These are phyloP conservation scores for Leptopilina clavipes DNA, from an alignment of 1,140 invertebrate genomes.

Conservation along the genomic window DNA sequence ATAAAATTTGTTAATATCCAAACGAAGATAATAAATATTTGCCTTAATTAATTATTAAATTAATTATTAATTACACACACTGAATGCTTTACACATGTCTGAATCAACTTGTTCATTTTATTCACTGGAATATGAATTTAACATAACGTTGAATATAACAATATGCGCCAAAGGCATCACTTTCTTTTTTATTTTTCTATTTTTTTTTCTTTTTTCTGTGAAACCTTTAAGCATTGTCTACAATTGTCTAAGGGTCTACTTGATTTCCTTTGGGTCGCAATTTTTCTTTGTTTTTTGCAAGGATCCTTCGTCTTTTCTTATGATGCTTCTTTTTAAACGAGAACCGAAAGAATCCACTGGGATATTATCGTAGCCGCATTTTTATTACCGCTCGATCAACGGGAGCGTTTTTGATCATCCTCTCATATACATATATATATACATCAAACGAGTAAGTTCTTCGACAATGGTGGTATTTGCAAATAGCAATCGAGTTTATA, in stretches of 20 bases:
- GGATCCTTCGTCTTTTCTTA: conserved; percentile 34
- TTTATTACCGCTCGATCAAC: conserved; percentile 10
- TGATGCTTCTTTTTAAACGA: conserved; percentile 24
- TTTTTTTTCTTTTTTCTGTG: conserved; percentile 31
- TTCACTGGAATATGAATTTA: conserved; percentile 35
- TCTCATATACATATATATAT: conserved; percentile 26
- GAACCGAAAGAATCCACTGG: conserved; percentile 14
- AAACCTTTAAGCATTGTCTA: conserved; percentile 43
- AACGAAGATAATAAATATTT: too few relatives aligned
- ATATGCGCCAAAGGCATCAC: conserved; percentile 34
- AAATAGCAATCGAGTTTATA: conserved; percentile 37
- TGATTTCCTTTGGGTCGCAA: conserved; percentile 50
- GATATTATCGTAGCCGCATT: conserved; percentile 4
- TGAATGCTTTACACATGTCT: too few relatives aligned
- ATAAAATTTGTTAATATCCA: too few relatives aligned
- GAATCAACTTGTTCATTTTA: too few relatives aligned
- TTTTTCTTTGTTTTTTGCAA: conserved; percentile 6
- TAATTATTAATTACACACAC: too few relatives aligned
- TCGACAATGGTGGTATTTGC: conserved; percentile 22
- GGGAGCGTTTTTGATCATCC: conserved; percentile 18
- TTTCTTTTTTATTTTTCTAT: conserved; percentile 16
- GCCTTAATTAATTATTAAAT: too few relatives aligned
- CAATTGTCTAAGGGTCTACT: conserved; percentile 40
- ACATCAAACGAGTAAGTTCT: conserved; percentile 3
- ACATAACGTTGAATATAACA: conserved; percentile 31